Evolutionary conservation across 2,797 vertebrate species (phyloP), one percentile per base, ranked within the genome.

Genomic region (Enteromius treurensis): DNA sequence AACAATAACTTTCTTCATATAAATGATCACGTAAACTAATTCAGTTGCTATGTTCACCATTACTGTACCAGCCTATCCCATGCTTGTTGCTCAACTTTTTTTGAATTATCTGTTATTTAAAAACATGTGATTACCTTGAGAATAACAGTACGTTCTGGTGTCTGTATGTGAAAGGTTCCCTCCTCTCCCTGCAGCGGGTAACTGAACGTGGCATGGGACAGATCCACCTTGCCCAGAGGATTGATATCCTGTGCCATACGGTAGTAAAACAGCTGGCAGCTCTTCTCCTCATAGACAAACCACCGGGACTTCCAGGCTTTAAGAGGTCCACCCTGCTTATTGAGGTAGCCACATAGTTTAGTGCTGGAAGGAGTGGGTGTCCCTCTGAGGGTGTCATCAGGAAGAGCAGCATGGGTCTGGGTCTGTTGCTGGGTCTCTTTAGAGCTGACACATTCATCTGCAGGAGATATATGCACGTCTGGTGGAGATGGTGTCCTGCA

Each of bases 291-390:
- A 0, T 96, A 98, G 40, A 91, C 93, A 88, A 99, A 99, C 97
- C 98, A 99, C 26, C 98, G 96, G 79, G 91, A 95, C 87, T 99
- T 99, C 97, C 97, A 99, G 45, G 94, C 88, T 87, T 92, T 96
- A 45, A 99, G 93, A 0, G 97, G 97, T 0, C 97, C 97, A 0
- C 95, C 97, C 69, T 95, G 93, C 88, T 99, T 99, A 87, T 94
- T 93, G 76, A 99, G 93, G 88, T 96, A 99, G 5, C 98, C 98
- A 17, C 97, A 99, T 6, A 99, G 95, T 86, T 92, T 95, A 87
- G 93, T 91, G 21, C 88, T 86, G 23, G 82, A 19, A 3, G 64
- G 62, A n/a, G 65, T 9, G 17, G 45, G 32, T 15, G 68, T 49
- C 3, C 6, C 21, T 65, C 40, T 47, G 37, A 55, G 71, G 37